Percentiles rank a stretch among this genome's conserved stretches.
Evolutionary conservation across 2,888 invertebrate genomes (phyloP).

Genomic region (Watsonalla binaria): DNA sequence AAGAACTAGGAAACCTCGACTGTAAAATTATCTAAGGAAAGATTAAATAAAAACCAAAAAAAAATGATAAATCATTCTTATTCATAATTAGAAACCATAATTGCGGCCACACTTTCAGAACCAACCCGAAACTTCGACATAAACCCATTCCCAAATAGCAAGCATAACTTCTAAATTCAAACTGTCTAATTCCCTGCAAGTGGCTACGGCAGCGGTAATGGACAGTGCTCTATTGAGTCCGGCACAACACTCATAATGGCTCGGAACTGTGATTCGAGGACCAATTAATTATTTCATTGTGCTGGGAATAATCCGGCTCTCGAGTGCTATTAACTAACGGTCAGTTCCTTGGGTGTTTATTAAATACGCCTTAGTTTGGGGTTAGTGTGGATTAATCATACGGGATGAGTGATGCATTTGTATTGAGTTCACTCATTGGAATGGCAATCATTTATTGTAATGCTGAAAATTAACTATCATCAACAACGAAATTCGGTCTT

Average conservation of each 20-base stretch:
- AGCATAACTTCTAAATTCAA: slow-evolving; percentile 32
- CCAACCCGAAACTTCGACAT: slow-evolving; percentile 1
- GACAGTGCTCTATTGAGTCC: slow-evolving; percentile 50
- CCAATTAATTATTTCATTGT: slow-evolving; percentile 78
- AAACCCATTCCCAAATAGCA: slow-evolving; percentile 11
- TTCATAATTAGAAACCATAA: neutral
- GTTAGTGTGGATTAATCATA: slow-evolving; percentile 27
- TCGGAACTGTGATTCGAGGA: slow-evolving; percentile 62
- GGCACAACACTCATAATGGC: slow-evolving; percentile 43
- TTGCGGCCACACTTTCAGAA: slow-evolving; percentile 3
- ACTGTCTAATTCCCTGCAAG: slow-evolving; percentile 55
- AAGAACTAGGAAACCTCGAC: too few relatives aligned
- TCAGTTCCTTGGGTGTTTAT: slow-evolving; percentile 75
- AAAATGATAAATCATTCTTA: too few relatives aligned
- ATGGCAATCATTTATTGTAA: too few relatives aligned
- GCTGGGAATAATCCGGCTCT: slow-evolving; percentile 55
- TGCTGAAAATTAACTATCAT: too few relatives aligned
- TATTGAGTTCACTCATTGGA: too few relatives aligned
- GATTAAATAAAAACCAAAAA: too few relatives aligned
- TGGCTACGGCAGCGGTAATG: slow-evolving; percentile 48
- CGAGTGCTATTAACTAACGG: slow-evolving; percentile 68
- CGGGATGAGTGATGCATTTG: neutral
- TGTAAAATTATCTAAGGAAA: too few relatives aligned
- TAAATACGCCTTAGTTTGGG: slow-evolving; percentile 56
- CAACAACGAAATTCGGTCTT: too few relatives aligned